phyloP scores from a whole-genome alignment of 1,140 invertebrate genomes.

The Scaptomyza hsui region DNA sequence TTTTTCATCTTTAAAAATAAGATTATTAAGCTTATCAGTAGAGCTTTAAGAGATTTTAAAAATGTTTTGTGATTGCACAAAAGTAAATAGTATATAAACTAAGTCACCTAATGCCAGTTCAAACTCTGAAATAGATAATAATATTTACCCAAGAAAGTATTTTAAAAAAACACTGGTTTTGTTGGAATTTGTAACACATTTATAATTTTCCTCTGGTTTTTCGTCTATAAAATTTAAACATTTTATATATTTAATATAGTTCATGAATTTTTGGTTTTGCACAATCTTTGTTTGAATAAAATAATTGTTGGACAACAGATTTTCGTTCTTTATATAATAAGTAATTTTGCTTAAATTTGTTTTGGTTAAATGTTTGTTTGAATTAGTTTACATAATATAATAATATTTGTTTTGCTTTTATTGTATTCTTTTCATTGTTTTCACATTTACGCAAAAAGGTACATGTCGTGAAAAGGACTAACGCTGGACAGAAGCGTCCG shows the following conservation, averaged over 20 bases:
- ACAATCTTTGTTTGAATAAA: slow-evolving; percentile 37
- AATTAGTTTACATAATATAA: slow-evolving; percentile 50
- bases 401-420: slow-evolving; percentile 47
- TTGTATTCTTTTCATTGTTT: slow-evolving; percentile 79
- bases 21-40: too few relatives aligned
- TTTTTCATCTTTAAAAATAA: too few relatives aligned
- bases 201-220: slow-evolving; percentile 27
- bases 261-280: slow-evolving; percentile 18
- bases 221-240: slow-evolving; percentile 50
- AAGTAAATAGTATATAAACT: too few relatives aligned
- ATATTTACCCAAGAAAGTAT: too few relatives aligned
- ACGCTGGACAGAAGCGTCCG: slow-evolving; percentile 57
- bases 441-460: slow-evolving; percentile 80
- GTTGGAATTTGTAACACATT: slow-evolving; percentile 41
- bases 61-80: too few relatives aligned
- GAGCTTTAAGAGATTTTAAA: too few relatives aligned
- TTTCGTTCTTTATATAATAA: slow-evolving; percentile 10
- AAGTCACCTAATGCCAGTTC: too few relatives aligned
- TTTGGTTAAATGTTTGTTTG: slow-evolving; percentile 26
- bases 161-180: too few relatives aligned
- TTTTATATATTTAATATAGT: slow-evolving; percentile 34
- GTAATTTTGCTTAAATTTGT: slow-evolving; percentile 31
- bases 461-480: slow-evolving; percentile 79
- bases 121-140: too few relatives aligned
- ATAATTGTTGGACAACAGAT: slow-evolving; percentile 46